Evolutionary conservation across 2,797 vertebrate species (phyloP), one percentile per base, ranked within the genome.

Genomic region (Scolopax rusticola): DNA sequence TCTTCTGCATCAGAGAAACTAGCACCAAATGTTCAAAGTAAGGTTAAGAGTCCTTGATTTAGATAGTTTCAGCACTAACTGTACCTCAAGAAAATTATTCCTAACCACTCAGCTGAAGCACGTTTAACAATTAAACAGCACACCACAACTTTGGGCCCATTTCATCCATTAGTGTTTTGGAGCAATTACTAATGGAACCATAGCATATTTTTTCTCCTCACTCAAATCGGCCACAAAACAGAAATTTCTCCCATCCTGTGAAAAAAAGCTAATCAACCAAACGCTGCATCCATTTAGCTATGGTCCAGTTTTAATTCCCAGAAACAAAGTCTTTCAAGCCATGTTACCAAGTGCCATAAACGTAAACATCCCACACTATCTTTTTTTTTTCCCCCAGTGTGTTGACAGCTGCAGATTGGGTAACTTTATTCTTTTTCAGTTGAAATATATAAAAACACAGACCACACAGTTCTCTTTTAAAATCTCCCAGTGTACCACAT

Each of bases 321-420:
- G 68, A 83, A 71, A 65, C 59, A 56, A 97, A 86, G 95, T 93
- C 12, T 91, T 61, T 83, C 90, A 92, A 84, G 41, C n/a, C 51
- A 69, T n/a, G 60, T 75, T 30, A 87, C 41, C 70, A 88, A 94
- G 78, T 30, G 79, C 64, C 74, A 83, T 54, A 89, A 96, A 96
- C 30, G 59, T 69, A 94, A 96, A 81, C 11, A 76, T 14, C 54
- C 74, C 79, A 84, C 19, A 21, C 10, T 69, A 12, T 7, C 32
- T 43, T 43, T 43, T 68, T 78, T 80, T 74, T 76, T 70, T 76
- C 53, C 9, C 4, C 6, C 18, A 50, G 7, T 30, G 6, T 68
- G 12, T 32, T 7, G 0, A 68, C 40, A 90, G 33, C 27, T 63
- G 82, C 12, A 65, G 41, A 15, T 47, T 85, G 69, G 16, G 41